Conservation (phyloP, 2,888 invertebrate genomes). For the Perithous albicinctus region DNA sequence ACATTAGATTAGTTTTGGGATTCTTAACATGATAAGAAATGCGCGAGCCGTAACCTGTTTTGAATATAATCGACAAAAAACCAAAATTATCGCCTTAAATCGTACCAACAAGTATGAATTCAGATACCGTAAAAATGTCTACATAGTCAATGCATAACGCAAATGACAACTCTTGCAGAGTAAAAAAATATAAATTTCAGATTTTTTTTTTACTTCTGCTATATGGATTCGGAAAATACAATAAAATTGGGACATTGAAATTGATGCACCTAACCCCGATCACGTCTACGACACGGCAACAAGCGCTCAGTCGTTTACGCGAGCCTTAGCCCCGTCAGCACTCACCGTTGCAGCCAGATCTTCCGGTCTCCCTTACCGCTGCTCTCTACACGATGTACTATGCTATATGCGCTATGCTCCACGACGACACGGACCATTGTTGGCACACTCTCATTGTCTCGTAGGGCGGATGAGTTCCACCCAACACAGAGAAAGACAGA, state of each 20-base stretch:
- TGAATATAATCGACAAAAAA: too few species aligned
- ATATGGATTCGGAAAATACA: background rate
- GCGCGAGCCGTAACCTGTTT: too few species aligned
- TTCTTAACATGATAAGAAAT: too few species aligned
- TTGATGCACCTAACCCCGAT: slow-evolving; percentile 6
- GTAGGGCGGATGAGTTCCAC: slow-evolving; percentile 23
- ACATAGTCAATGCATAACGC: too few species aligned
- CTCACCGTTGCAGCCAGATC: slow-evolving; percentile 51
- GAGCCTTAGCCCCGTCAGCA: slow-evolving; percentile 57
- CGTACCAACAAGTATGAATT: too few species aligned
- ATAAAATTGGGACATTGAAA: background rate
- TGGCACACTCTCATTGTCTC: slow-evolving; percentile 63
- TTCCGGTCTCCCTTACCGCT: slow-evolving; percentile 43
- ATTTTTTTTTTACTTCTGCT: background rate
- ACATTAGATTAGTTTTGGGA: too few species aligned
- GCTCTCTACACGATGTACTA: slow-evolving; percentile 15
- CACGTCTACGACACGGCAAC: slow-evolving; percentile 18
- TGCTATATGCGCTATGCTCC: slow-evolving; percentile 33
- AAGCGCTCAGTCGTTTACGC: slow-evolving; percentile 48
- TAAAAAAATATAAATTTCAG: background rate
- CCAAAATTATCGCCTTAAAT: too few species aligned
- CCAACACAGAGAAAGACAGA: slow-evolving; percentile 27
- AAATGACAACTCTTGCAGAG: too few species aligned
- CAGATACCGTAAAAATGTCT: too few species aligned
- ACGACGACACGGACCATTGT: slow-evolving; percentile 57